Conservation (phyloP, 2,888 invertebrate species). For the Odontothrips loti region DNA sequence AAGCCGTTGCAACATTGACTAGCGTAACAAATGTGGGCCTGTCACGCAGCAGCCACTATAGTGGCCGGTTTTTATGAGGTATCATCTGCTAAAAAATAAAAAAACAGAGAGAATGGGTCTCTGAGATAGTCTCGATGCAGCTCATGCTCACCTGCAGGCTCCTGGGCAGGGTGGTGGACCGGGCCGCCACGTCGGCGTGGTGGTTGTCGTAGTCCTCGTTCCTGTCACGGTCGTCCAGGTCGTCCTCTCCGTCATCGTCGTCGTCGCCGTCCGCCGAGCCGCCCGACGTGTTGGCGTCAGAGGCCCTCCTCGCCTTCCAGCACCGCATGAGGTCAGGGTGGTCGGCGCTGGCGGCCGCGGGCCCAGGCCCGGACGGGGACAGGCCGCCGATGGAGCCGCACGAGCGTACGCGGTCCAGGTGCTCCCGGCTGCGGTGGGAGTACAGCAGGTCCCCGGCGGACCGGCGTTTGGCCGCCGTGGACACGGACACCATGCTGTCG, state of each 20-base stretch:
- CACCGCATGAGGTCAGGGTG: background rate
- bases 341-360: slow-evolving; percentile 26
- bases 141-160: slow-evolving; percentile 50
- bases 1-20: no score
- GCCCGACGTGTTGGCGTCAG: slow-evolving; percentile 50
- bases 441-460: slow-evolving; percentile 80
- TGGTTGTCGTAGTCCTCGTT: slow-evolving; percentile 59
- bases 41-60: no score
- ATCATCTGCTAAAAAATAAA: no score
- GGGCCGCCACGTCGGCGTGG: slow-evolving; percentile 42
- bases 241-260: slow-evolving; percentile 53
- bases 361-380: slow-evolving; percentile 42
- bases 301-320: slow-evolving; percentile 51
- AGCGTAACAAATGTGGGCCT: no score
- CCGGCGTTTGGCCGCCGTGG: slow-evolving; percentile 69
- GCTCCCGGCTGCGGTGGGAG: slow-evolving; percentile 71
- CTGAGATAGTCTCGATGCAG: no score
- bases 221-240: slow-evolving; percentile 51
- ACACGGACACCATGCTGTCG: slow-evolving; percentile 58
- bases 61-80: no score
- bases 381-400: slow-evolving; percentile 80
- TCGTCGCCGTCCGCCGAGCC: slow-evolving; percentile 52
- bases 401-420: slow-evolving; percentile 67
- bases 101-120: no score
- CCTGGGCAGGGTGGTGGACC: slow-evolving; percentile 60